Evolutionary conservation across 2,888 invertebrate species (phyloP), one percentile per base, ranked within the genome.

Genomic region (Folsomia manolachei): DNA sequence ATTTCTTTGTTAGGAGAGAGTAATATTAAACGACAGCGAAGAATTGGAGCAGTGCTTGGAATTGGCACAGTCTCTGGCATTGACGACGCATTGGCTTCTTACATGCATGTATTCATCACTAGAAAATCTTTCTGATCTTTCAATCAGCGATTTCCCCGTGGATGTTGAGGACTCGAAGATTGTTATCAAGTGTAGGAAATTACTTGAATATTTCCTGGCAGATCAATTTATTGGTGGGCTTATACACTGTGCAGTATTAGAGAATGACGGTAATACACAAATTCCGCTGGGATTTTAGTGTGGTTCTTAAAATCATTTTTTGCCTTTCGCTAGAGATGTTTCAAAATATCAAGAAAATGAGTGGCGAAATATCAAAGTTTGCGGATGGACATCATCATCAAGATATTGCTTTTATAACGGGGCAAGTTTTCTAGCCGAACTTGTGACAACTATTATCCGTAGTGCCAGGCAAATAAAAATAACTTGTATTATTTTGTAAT

Each of bases 51-150:
- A 95, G 84, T 90, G 92, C 80, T 87, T 93, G 19, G 84, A 93
- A n/a, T 78, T 85, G 39, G 91, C 94, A 0, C 89, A 90, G 70
- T 90, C 94, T 1, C 88, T 95, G n/a, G 87, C 94, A 19, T 90
- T 92, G 0, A 88, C 94, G 60, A 90, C 91, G 1, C 86, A 90
- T 80, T 94, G 94, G 94, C 85, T 94, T 52, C 84, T 93, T 52
- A 91, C 91, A 83, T 91, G 93, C 69, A 80, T 79, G 80, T 80
- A 80, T 60, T 78, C 79, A 2, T 80, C 79, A 9, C 64, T 80
- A 63, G 80, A 80, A 62, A 79, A 73, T 24, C 53, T 80, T 4
- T 80, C 79, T 0, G 80, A 80, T 60, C 60, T 79, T 18, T 67
- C 77, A 19, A 74, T 73, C n/a, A 66, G 73, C 0, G 80, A 79